Evolutionary conservation across 2,797 vertebrate species (phyloP).

Genomic region (Trachops cirrhosus): DNA sequence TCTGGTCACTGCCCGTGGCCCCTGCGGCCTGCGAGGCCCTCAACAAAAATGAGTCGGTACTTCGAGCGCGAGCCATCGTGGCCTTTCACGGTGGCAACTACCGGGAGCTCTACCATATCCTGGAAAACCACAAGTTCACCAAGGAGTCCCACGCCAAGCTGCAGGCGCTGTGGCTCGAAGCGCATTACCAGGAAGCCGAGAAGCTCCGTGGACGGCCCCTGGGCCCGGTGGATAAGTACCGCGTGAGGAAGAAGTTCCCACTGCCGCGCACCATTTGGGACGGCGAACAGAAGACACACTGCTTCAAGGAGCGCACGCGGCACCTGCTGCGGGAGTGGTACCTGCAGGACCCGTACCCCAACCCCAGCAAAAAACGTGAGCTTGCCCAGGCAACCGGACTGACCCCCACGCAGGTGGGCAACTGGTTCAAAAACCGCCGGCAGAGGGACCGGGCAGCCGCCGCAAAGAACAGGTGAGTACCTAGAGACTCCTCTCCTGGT

Average conservation of each 20-base stretch:
- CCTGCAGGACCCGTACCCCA: constrained; percentile 98
- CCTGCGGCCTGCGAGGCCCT: constrained; percentile 98
- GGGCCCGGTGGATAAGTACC: constrained; percentile 99
- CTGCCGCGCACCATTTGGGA: constrained; percentile 99
- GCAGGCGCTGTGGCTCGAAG: constrained; percentile 98
- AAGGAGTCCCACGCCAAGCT: constrained; percentile 98
- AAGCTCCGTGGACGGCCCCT: constrained; percentile 97
- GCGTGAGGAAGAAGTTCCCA: constrained; percentile 99
- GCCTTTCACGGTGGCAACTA: constrained; percentile 98
- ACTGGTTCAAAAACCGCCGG: constrained; percentile 99
- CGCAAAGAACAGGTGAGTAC: constrained; percentile 96
- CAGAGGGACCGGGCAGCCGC: constrained; percentile 99
- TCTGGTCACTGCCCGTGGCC: constrained; percentile 98
- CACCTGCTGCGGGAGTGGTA: constrained; percentile 99
- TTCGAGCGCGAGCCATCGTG: constrained; percentile 96
- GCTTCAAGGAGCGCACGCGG: constrained; percentile 99
- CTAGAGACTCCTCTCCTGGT: background rate
- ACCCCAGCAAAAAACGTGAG: constrained; percentile 98
- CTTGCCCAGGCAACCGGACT: constrained; percentile 99
- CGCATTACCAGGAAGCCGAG: constrained; percentile 98
- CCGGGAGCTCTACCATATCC: constrained; percentile 98
- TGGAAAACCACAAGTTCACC: constrained; percentile 99
- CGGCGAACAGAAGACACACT: constrained; percentile 99
- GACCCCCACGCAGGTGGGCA: constrained; percentile 99
- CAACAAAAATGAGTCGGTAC: constrained; percentile 97